A percentile compares a stretch with the other conserved stretches of the same genome.
Evolutionary conservation across 2,797 vertebrate genomes (phyloP).

Genomic region (Tadarida brasiliensis): DNA sequence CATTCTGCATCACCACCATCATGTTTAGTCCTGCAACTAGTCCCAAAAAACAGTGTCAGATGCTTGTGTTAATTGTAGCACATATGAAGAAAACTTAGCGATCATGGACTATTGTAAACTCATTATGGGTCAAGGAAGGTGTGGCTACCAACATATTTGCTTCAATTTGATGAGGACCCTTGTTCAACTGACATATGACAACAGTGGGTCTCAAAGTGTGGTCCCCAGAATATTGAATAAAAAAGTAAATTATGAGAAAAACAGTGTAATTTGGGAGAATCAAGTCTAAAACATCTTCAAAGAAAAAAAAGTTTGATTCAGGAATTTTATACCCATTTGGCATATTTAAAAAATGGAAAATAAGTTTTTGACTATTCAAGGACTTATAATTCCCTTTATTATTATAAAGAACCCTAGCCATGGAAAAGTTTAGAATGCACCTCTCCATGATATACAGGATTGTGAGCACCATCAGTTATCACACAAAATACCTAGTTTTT

Average conservation of each 20-base stretch:
- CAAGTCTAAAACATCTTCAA: neutral
- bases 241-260: neutral
- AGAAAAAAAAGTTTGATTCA: neutral
- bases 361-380: neutral
- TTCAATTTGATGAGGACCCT: neutral
- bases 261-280: neutral
- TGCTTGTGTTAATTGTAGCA: neutral
- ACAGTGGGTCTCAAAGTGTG: neutral
- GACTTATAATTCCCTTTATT: neutral
- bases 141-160: neutral
- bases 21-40: neutral
- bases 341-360: neutral
- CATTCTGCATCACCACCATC: neutral
- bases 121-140: neutral
- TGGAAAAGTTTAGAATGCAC: neutral
- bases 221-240: neutral
- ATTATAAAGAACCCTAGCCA: neutral
- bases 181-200: neutral
- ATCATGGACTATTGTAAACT: slow-evolving; percentile 23
- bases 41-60: neutral
- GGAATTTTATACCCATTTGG: neutral
- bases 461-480: neutral
- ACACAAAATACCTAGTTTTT: neutral
- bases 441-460: neutral
- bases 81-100: neutral